Percentiles rank a stretch among this genome's conserved stretches.
phyloP scores from a whole-genome alignment of 2,113 vertebrate species.

The Circaetus gallicus region DNA sequence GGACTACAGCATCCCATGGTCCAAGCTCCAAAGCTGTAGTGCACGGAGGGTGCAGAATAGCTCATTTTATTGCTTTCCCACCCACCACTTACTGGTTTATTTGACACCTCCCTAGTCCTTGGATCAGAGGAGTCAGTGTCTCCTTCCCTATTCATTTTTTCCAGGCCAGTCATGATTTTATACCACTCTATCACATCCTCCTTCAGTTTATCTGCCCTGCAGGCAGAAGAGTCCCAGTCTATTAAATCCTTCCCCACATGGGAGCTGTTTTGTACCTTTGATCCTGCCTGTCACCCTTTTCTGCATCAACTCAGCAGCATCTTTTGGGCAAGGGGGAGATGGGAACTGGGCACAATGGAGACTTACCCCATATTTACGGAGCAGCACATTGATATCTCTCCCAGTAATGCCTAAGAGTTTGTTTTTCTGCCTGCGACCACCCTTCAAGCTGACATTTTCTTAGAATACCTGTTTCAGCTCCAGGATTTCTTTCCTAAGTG shows the following conservation, averaged over 20 bases:
- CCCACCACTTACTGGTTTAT: not conserved
- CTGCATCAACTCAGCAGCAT: not conserved
- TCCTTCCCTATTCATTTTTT: not conserved
- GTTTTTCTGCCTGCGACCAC: not conserved
- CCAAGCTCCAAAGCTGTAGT: not conserved
- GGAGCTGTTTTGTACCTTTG: not conserved
- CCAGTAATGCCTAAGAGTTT: not conserved
- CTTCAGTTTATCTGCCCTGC: constrained; percentile 38
- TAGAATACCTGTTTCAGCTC: not conserved
- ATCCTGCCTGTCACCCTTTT: not conserved
- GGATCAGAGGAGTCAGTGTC: not conserved
- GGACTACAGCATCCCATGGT: rapidly evolving
- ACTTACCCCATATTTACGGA: not conserved
- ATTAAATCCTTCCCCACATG: not conserved
- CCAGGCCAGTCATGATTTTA: constrained; percentile 6
- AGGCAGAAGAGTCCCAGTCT: not conserved
- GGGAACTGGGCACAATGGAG: not conserved
- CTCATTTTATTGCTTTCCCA: not conserved
- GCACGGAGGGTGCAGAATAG: not conserved
- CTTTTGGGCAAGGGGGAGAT: not conserved
- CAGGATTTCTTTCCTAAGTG: not conserved
- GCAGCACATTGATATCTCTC: not conserved
- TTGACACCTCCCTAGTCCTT: not conserved
- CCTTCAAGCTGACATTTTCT: not conserved
- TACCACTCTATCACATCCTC: not conserved